Percentiles rank a stretch among this genome's conserved stretches.
Evolutionary conservation across 2,113 vertebrate genomes (phyloP).

Genomic region (Rousettus leschenaultii): DNA sequence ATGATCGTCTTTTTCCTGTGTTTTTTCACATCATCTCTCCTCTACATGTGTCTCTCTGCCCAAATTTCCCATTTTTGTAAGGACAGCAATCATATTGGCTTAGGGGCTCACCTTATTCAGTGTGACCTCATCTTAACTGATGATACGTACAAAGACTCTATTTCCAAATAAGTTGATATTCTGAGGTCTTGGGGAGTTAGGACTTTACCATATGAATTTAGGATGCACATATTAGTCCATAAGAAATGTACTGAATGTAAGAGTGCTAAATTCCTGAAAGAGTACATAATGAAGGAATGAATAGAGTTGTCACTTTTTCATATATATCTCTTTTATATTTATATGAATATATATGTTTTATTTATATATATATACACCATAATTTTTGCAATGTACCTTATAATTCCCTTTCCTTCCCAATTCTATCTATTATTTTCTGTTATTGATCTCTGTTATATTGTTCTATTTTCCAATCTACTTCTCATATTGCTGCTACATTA

Average conservation of each 20-base stretch:
- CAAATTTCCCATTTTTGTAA: background rate
- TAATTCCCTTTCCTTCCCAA: background rate
- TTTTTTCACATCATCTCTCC: background rate
- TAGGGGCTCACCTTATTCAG: background rate
- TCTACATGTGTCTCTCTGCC: too few species aligned
- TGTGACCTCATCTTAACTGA: background rate
- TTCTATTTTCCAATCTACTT: background rate
- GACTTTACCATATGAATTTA: background rate
- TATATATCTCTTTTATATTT: too few species aligned
- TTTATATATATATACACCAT: too few species aligned
- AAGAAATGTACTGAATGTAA: background rate
- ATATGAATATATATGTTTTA: too few species aligned
- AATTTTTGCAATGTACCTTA: background rate
- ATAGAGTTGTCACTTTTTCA: background rate
- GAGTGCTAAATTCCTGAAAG: background rate
- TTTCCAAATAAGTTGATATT: background rate
- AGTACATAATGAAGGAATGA: background rate
- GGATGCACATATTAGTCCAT: background rate
- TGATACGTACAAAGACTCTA: background rate
- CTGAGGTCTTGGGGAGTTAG: background rate
- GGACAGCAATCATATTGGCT: background rate
- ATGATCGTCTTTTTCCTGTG: background rate
- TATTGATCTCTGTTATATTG: background rate
- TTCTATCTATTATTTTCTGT: background rate
- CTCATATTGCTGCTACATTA: background rate